Conservation (phyloP, 2,888 invertebrate genomes). For the Siphonodentalium dalli region DNA sequence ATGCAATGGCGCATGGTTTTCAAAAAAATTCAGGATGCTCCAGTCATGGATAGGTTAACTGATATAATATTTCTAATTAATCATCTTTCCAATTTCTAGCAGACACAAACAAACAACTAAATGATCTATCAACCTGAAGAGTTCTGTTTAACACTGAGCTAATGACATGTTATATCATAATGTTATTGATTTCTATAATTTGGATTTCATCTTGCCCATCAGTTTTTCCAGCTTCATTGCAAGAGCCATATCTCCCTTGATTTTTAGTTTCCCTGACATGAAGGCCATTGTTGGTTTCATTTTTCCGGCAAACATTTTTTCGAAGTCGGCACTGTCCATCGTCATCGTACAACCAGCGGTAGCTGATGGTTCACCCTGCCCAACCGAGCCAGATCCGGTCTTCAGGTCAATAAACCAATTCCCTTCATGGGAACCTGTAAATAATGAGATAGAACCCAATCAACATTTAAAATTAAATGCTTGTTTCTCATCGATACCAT, state of each 20-base stretch:
- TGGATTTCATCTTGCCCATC: constrained; percentile 51
- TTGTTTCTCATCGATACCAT: too few relatives aligned
- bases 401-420: constrained; percentile 89
- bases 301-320: constrained; percentile 74
- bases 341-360: constrained; percentile 81
- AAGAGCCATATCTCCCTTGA: constrained; percentile 88
- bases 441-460: too few relatives aligned
- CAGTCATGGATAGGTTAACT: too few relatives aligned
- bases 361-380: constrained; percentile 76
- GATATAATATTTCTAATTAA: too few relatives aligned
- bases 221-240: constrained; percentile 87
- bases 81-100: too few relatives aligned
- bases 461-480: not conserved
- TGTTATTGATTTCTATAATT: too few relatives aligned
- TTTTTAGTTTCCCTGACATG: constrained; percentile 95
- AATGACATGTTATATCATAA: too few relatives aligned
- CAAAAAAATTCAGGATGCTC: too few relatives aligned
- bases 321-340: constrained; percentile 74
- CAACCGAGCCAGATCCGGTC: constrained; percentile 81
- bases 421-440: constrained; percentile 74
- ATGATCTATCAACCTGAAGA: too few relatives aligned
- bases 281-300: constrained; percentile 91
- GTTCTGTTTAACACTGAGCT: too few relatives aligned
- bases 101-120: too few relatives aligned
- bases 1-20: too few relatives aligned